Base-by-base conservation (phyloP, 2,797 vertebrate species). In the Anolis apletophallus region DNA sequence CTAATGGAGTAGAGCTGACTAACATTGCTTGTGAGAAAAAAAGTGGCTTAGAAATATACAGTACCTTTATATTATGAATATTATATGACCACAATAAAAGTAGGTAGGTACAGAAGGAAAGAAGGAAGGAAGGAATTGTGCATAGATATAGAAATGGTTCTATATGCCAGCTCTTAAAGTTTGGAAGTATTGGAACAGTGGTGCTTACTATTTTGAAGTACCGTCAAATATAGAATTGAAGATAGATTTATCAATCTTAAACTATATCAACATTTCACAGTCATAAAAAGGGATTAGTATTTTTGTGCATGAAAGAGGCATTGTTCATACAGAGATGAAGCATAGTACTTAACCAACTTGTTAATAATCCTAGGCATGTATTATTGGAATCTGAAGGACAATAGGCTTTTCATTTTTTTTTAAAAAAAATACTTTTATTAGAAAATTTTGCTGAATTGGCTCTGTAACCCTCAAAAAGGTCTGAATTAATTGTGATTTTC, bases 401-500 rank as follows among this genome's bases (percentile, higher is more conserved):
- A 19, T 72, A 36, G 36, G 92, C 80, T 92, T 73, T 82, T 23
- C 3, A 57, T 77, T 34, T 21, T 32, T 55, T 77, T 76, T 55
- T 55, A 0, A 46, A 46, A 46, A 26, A 12, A 26, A 11, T 14
- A 4, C 9, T 23, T 81, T 85, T 64, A 89, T 81, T 85, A 71
- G 91, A 72, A 83, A 92, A 92, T 80, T 69, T 89, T 90, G 90
- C 85, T 82, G 75, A 90, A 59, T 29, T 78, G 85, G 90, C 71
- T 83, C 87, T 85, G 87, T 84, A 67, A 68, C 55, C 69, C 68
- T 17, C 68, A 34, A 90, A 88, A 92, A 81, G 87, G 87, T 80
- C 73, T 90, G 81, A 87, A 92, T 88, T 92, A 90, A 92, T 93
- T 93, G 94, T 88, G 1, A 0, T 68, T 68, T 85, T 90, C 88